These are phyloP conservation scores for Drosophila pruinosa DNA, from an alignment of 1,140 invertebrate species.

Conservation along the genomic window DNA sequence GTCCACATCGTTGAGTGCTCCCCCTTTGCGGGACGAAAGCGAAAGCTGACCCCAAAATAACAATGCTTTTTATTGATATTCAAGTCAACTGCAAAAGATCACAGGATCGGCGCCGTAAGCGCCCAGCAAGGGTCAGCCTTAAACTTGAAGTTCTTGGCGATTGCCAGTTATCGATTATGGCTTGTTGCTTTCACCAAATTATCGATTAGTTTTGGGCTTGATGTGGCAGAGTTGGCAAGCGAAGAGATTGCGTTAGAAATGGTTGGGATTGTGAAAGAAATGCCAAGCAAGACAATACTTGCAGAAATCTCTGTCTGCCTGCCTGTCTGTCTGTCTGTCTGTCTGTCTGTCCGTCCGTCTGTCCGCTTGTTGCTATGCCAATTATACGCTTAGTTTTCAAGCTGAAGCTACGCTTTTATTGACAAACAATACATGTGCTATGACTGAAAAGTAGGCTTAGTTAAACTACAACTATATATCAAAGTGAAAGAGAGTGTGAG, in stretches of 20 bases:
- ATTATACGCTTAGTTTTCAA: neutral
- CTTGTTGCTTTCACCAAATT: conserved; percentile 1
- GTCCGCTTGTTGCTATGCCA: conserved; percentile 1
- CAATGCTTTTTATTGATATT: conserved; percentile 9
- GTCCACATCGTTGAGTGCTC: neutral
- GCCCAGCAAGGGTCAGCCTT: neutral
- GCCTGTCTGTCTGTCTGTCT: neutral
- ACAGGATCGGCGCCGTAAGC: conserved; percentile 1
- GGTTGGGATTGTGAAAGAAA: neutral
- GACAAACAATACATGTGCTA: too few species aligned
- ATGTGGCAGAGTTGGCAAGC: neutral
- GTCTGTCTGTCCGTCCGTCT: neutral
- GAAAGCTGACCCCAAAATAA: conserved; percentile 21
- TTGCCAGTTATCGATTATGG: neutral
- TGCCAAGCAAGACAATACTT: neutral
- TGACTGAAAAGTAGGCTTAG: too few species aligned
- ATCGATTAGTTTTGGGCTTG: neutral
- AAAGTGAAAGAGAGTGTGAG: neutral
- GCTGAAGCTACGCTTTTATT: too few species aligned
- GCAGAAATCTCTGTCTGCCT: neutral
- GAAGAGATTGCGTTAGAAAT: too few species aligned
- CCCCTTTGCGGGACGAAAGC: conserved; percentile 2
- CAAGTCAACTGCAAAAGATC: conserved; percentile 5
- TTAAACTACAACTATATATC: too few species aligned
- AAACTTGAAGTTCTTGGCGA: neutral